phyloP scores from a whole-genome alignment of 1,140 invertebrate genomes.

The Drosophila ananassae region DNA sequence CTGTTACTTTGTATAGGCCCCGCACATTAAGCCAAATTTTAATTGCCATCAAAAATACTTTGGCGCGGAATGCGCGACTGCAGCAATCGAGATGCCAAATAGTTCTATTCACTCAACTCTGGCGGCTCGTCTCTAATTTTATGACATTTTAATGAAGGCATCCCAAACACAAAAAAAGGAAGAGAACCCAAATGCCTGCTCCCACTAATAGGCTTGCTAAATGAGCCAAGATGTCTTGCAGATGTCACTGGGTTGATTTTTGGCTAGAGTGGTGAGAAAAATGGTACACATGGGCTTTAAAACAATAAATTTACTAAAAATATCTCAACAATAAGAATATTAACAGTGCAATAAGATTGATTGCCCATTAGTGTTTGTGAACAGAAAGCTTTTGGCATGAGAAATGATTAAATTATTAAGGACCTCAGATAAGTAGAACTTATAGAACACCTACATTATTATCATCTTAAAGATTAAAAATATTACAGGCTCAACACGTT shows the following conservation, averaged over 20 bases:
- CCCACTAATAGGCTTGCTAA: constrained; percentile 23
- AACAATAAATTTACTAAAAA: too few relatives aligned
- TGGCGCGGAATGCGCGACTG: constrained; percentile 5
- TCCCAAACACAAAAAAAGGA: neutral
- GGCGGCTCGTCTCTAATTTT: constrained; percentile 23
- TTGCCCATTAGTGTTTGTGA: neutral
- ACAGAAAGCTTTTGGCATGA: neutral
- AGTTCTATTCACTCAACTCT: constrained; percentile 5
- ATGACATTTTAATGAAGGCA: constrained; percentile 47
- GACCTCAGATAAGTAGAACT: too few relatives aligned
- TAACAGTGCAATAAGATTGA: neutral
- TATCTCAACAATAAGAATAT: neutral
- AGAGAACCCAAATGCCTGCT: neutral
- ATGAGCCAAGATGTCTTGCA: constrained; percentile 16
- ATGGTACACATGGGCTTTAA: too few relatives aligned
- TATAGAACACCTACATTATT: too few relatives aligned
- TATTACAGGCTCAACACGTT: constrained; percentile 6
- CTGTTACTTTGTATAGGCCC: constrained; percentile 9
- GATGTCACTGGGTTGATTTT: constrained; percentile 8
- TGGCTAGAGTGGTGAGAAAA: constrained; percentile 1
- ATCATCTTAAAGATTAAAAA: constrained; percentile 1
- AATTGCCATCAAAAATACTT: constrained; percentile 29
- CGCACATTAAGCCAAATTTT: constrained; percentile 2
- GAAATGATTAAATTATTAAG: too few relatives aligned
- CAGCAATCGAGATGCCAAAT: constrained; percentile 20